Evolutionary conservation across 1,140 invertebrate genomes (phyloP), one percentile per base, ranked within the genome.

Genomic region (Amyelois transitella): DNA sequence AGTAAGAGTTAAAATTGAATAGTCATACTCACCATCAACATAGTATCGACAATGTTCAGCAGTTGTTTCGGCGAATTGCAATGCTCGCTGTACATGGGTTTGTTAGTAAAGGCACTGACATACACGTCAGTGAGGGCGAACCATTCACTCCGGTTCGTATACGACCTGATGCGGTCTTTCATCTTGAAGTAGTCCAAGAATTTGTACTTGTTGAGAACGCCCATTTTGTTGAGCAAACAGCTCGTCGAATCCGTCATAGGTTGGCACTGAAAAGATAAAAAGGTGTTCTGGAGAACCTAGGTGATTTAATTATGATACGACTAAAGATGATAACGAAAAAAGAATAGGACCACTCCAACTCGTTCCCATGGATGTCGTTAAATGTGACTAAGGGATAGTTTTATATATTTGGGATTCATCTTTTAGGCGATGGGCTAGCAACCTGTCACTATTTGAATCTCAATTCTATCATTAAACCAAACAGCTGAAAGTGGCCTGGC

Each of bases 101-200:
- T 61, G 6, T 53, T 65, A 0, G 57, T 62, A 14, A 80, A 80
- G 0, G 63, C 67, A 12, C 61, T 69, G 12, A 66, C 57, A 43
- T 74, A 79, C 0, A 70, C 50, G 1, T 72, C 62, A 0, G 51
- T 53, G 4, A 74, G 53, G 0, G 55, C 44, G 0, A 55, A 38
- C 67, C 73, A 70, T 0, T 62, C 62, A 0, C 53, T 47, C 18
- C 71, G 43, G 1, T 59, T 21, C 0, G 38, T 21, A 1, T 62
- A 73, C 43, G 73, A 73, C 5, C 70, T 57, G 12, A 87, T 73
- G 1, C 55, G 63, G 5, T 82, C 66, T 59, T 81, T 82, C 77
- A 81, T 84, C 58, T 74, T 74, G 59, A 86, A 87, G 48, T 83
- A 76, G 18, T 87, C 77, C 51, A 86, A 62, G 62, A 86, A 87